Conservation (phyloP, 30 jellyfish, hydroid and myxozoan species). For the Aurelia sp. region DNA sequence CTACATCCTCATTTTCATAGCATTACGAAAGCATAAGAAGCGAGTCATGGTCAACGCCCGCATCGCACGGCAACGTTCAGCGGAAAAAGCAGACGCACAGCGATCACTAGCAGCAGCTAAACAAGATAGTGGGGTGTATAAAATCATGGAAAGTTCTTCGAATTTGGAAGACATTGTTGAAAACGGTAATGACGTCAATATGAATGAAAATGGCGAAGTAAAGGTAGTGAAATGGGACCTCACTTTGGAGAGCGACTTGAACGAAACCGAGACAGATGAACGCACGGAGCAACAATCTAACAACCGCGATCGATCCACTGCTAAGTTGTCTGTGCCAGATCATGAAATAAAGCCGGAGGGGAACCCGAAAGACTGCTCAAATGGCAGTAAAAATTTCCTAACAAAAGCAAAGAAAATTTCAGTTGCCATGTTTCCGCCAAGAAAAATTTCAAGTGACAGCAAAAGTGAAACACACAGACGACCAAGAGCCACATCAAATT, state of each 20-base stretch:
- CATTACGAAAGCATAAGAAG: conserved; percentile 66
- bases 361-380: neutral
- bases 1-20: conserved; percentile 47
- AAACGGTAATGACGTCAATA: conserved; percentile 2
- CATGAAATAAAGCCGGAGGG: too few relatives aligned
- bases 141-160: conserved; percentile 10
- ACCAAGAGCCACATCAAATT: neutral
- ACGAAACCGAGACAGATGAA: conserved; percentile 11
- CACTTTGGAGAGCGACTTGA: conserved; percentile 13
- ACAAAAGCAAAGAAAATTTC: neutral
- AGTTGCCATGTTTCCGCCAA: neutral
- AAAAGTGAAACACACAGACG: neutral
- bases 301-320: too few relatives aligned
- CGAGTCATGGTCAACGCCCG: conserved; percentile 24
- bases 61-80: conserved; percentile 36
- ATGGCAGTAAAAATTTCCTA: neutral
- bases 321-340: too few relatives aligned
- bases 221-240: conserved; percentile 27
- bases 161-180: neutral
- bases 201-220: conserved; percentile 3
- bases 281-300: too few relatives aligned
- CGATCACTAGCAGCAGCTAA: neutral
- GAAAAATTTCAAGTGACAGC: neutral
- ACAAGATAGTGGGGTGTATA: conserved; percentile 14
- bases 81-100: conserved; percentile 19